phyloP scores from a whole-genome alignment of 2,113 vertebrate genomes.

The Eubucco bourcierii region DNA sequence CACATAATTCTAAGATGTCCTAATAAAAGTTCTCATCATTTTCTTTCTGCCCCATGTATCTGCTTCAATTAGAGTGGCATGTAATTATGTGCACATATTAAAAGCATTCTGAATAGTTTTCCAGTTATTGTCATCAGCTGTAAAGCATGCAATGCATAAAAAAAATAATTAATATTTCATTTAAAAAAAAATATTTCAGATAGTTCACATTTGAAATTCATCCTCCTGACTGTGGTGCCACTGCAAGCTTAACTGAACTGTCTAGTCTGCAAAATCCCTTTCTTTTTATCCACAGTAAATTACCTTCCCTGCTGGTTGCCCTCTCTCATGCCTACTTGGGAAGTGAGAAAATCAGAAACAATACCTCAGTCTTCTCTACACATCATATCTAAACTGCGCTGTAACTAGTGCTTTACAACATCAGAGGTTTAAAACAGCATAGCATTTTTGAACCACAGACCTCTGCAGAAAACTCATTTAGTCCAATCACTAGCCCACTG shows the following conservation, averaged over 20 bases:
- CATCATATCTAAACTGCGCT: not conserved
- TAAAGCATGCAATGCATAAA: not conserved
- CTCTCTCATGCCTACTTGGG: not conserved
- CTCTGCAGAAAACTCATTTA: conserved; percentile 14
- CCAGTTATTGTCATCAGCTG: not conserved
- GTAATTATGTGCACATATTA: not conserved
- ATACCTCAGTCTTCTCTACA: not conserved
- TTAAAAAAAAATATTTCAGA: not conserved
- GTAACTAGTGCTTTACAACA: not conserved
- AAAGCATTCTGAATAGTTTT: not conserved
- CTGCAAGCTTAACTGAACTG: not conserved
- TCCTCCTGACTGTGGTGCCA: not conserved
- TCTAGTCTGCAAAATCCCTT: not conserved
- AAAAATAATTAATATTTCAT: not conserved
- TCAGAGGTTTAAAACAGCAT: not conserved
- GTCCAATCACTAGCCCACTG: not conserved
- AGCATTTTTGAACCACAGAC: not conserved
- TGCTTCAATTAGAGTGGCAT: not conserved
- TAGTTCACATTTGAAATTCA: not conserved
- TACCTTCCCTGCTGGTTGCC: not conserved
- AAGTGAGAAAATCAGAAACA: not conserved
- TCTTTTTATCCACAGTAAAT: not conserved
- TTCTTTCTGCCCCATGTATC: not conserved
- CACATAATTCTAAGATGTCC: not conserved
- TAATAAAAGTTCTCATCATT: accelerated